These are phyloP conservation scores for Taeniopygia guttata DNA, from an alignment of 2,797 vertebrate genomes.

Conservation along the genomic window DNA sequence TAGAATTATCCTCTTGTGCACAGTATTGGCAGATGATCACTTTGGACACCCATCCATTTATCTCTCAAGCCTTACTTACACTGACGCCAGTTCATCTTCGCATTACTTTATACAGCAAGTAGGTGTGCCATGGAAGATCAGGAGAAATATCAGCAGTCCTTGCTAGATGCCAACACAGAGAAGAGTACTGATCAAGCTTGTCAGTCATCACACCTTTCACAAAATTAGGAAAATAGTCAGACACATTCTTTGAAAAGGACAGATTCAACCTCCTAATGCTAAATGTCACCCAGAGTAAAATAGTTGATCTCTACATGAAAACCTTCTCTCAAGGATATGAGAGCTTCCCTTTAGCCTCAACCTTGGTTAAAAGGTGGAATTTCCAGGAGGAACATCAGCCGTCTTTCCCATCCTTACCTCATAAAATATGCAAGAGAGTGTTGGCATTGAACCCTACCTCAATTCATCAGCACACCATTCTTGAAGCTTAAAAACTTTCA, in stretches of 20 bases:
- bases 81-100: neutral
- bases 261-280: neutral
- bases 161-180: neutral
- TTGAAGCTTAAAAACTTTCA: constrained; percentile 18
- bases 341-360: neutral
- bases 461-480: neutral
- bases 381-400: constrained; percentile 11
- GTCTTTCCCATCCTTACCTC: constrained; percentile 15
- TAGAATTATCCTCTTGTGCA: neutral
- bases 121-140: neutral
- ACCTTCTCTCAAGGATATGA: neutral
- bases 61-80: neutral
- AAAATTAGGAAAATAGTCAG: neutral
- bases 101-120: neutral
- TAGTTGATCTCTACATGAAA: neutral
- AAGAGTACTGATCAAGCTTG: neutral
- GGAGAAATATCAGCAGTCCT: neutral
- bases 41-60: neutral
- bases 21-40: neutral
- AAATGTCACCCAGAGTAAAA: neutral
- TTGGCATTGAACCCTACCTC: constrained; percentile 14
- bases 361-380: constrained; percentile 7
- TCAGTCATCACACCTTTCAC: neutral
- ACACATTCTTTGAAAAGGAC: neutral
- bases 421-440: constrained; percentile 56